A percentile compares a stretch with the other conserved stretches of the same genome.
Evolutionary conservation across 2,113 vertebrate species (phyloP).

Genomic region (Columba livia): DNA sequence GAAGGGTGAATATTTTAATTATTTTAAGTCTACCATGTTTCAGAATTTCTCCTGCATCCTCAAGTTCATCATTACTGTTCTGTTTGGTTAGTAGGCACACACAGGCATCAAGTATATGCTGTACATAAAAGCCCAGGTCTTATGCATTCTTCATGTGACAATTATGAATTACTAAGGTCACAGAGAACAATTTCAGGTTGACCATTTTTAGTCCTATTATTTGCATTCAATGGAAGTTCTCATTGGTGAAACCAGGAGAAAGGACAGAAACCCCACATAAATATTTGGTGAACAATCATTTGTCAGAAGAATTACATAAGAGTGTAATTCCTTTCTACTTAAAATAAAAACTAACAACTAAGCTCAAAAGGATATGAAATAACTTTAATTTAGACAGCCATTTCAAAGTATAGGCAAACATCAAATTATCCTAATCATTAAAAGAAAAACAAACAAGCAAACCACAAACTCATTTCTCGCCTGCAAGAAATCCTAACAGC

Average conservation of each 20-base stretch:
- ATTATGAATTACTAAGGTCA: not conserved
- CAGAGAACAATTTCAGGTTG: not conserved
- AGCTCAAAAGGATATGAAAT: not conserved
- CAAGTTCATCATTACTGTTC: not conserved
- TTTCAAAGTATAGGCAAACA: not conserved
- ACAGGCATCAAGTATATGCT: not conserved
- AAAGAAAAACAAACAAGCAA: not conserved
- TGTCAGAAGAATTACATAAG: not conserved
- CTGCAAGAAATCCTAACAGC: not conserved
- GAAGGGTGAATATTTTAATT: conserved; percentile 50
- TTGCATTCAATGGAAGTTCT: not conserved
- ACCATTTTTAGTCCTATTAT: not conserved
- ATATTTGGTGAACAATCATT: not conserved
- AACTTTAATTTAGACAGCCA: not conserved
- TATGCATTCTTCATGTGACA: not conserved
- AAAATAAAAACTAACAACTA: not conserved
- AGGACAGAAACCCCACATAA: not conserved
- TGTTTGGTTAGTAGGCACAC: not conserved
- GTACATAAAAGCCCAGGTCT: not conserved
- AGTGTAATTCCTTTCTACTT: not conserved
- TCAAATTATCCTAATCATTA: not conserved
- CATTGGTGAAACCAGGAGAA: not conserved
- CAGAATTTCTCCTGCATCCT: not conserved
- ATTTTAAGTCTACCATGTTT: conserved; percentile 3
- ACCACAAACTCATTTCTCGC: not conserved